Percentiles rank a stretch among this genome's conserved stretches.
phyloP scores from a whole-genome alignment of 2,797 vertebrate species.

The Acrossocheilus wenchowensis region DNA sequence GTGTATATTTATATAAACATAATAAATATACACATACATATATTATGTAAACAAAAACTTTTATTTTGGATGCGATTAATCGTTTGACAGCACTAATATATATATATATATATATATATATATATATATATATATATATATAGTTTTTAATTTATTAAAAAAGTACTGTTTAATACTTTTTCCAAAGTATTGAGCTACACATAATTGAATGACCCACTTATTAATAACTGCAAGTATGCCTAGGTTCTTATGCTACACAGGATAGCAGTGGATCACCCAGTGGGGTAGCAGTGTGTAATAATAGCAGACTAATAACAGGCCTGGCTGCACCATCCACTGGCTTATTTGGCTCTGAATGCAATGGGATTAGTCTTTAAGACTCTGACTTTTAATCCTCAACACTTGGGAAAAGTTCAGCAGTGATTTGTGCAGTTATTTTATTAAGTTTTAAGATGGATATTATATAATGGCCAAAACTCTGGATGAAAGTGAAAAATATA shows the following conservation, averaged over 20 bases:
- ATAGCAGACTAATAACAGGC: slow-evolving; percentile 25
- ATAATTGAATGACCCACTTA: neutral
- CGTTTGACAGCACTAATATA: no score
- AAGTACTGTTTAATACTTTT: no score
- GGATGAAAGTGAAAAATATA: neutral
- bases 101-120: no score
- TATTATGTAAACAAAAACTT: no score
- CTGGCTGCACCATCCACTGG: slow-evolving; percentile 9
- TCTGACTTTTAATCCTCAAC: slow-evolving; percentile 8
- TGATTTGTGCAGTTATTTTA: neutral
- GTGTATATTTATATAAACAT: no score
- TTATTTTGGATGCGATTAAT: no score
- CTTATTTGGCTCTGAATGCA: slow-evolving; percentile 11
- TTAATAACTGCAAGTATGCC: slow-evolving; percentile 4
- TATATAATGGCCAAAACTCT: neutral
- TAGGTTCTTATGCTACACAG: neutral
- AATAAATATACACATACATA: no score
- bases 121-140: no score
- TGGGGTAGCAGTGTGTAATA: slow-evolving; percentile 14
- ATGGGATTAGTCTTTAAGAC: slow-evolving; percentile 31
- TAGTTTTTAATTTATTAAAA: no score
- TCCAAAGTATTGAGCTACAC: neutral
- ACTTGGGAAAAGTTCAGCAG: neutral
- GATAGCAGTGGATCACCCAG: neutral
- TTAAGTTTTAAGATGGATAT: neutral